phyloP scores from a whole-genome alignment of 2,797 vertebrate genomes.

The Sebastes variabilis region DNA sequence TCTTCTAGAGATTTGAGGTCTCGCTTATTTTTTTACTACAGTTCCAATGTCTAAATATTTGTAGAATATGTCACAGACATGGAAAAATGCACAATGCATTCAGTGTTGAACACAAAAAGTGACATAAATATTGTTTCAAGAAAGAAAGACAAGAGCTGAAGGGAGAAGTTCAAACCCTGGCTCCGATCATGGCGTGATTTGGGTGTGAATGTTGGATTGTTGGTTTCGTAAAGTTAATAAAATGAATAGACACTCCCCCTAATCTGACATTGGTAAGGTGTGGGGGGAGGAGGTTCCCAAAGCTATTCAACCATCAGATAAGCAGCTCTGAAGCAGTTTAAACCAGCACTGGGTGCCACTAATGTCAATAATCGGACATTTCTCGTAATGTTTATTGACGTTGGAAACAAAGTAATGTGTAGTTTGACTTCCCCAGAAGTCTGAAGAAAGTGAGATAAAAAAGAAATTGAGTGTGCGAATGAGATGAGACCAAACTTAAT shows the following conservation, averaged over 20 bases:
- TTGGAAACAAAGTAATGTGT: background rate
- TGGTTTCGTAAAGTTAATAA: background rate
- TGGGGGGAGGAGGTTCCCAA: background rate
- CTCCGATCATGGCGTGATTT: background rate
- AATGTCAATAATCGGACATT: background rate
- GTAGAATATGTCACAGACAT: no score
- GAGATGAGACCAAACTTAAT: background rate
- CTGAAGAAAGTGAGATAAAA: background rate
- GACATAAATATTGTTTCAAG: background rate
- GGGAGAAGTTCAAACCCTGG: background rate
- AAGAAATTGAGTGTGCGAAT: background rate
- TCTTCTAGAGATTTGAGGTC: no score
- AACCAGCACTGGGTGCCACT: background rate
- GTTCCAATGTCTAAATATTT: no score
- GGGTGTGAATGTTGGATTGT: background rate
- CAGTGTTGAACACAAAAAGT: background rate
- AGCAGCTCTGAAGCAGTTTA: background rate
- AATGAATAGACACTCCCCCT: background rate
- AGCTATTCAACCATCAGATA: background rate
- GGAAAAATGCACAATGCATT: background rate
- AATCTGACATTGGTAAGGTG: background rate
- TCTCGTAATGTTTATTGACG: background rate
- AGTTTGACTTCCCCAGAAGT: background rate
- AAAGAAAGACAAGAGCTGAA: background rate
- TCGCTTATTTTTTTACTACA: no score